Conservation (phyloP, 2,888 invertebrate species). For the Vanessa cardui region DNA sequence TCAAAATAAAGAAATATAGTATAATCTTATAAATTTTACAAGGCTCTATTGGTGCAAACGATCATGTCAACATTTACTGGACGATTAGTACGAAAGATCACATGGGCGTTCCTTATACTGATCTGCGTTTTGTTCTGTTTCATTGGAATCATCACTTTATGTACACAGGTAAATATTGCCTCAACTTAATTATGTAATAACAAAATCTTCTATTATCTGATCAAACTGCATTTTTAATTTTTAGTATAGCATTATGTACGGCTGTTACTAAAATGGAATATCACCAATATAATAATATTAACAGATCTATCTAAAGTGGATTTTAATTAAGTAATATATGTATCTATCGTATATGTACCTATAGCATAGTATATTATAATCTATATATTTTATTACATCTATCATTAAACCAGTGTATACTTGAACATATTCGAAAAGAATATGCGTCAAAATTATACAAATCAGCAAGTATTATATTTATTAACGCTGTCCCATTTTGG, state of each 20-base stretch:
- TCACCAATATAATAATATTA: too few relatives aligned
- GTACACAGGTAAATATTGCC: conserved; percentile 62
- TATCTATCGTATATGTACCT: too few relatives aligned
- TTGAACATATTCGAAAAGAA: too few relatives aligned
- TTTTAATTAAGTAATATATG: too few relatives aligned
- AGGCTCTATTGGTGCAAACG: conserved; percentile 71
- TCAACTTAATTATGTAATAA: background rate
- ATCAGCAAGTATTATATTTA: background rate
- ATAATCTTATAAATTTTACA: conserved; percentile 24
- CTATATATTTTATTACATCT: too few relatives aligned
- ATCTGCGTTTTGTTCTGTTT: conserved; percentile 63
- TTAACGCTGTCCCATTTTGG: background rate
- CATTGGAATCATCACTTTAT: conserved; percentile 67
- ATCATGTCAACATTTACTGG: conserved; percentile 72
- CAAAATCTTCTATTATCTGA: too few relatives aligned
- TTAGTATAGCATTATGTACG: too few relatives aligned
- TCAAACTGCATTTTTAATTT: too few relatives aligned
- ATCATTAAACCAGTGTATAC: too few relatives aligned
- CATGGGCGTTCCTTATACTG: conserved; percentile 68
- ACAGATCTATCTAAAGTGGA: too few relatives aligned
- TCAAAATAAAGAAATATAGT: background rate
- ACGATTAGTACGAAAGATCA: conserved; percentile 61
- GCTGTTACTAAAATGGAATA: too few relatives aligned
- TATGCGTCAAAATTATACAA: background rate
- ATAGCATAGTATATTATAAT: too few relatives aligned